Conservation (phyloP, 2,113 vertebrate genomes). For the Rhinopomastus cyanomelas region DNA sequence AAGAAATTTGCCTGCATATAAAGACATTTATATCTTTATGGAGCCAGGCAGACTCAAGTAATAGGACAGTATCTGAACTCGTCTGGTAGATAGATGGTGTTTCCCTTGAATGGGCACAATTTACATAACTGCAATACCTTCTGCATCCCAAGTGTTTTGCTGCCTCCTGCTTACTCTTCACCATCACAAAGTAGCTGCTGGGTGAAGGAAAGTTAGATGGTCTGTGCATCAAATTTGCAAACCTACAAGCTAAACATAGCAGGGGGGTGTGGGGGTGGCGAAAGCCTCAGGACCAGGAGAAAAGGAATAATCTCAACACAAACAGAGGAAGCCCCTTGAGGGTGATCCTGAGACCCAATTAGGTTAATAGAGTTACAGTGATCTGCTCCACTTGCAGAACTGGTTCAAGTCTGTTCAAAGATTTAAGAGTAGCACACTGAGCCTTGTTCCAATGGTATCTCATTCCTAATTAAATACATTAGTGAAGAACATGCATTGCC, state of each 20-base stretch:
- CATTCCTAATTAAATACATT: background rate
- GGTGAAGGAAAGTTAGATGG: background rate
- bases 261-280: fast-evolving
- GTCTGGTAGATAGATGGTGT: background rate
- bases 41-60: background rate
- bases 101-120: background rate
- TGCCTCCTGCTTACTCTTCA: background rate
- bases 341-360: background rate
- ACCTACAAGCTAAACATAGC: background rate
- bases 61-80: background rate
- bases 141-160: background rate
- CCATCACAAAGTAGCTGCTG: background rate
- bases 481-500: background rate
- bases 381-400: conserved; percentile 1
- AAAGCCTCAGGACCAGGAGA: background rate
- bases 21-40: background rate
- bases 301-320: background rate
- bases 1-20: background rate
- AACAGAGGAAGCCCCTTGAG: background rate
- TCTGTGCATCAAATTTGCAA: background rate
- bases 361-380: background rate
- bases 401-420: background rate
- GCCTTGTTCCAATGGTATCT: background rate
- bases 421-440: background rate
- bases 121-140: background rate